phyloP scores from a whole-genome alignment of 2,113 vertebrate species.

The Sylvia atricapilla region DNA sequence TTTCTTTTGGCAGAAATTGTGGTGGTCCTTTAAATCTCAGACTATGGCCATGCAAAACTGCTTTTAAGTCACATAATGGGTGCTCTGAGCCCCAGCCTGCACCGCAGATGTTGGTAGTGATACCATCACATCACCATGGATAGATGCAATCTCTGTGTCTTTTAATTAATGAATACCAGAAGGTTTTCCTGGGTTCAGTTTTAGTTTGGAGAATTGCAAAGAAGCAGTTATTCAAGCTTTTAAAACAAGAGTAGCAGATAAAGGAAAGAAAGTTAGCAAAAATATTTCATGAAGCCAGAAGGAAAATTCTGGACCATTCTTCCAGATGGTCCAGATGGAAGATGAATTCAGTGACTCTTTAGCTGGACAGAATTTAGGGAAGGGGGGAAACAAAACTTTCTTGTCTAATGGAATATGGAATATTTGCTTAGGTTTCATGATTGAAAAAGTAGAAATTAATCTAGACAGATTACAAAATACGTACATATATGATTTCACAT shows the following conservation, averaged over 20 bases:
- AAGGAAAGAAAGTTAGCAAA: background rate
- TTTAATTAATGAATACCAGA: background rate
- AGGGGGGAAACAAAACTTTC: fast-evolving
- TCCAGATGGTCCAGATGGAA: too few species aligned
- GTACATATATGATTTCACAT: background rate
- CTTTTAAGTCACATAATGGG: background rate
- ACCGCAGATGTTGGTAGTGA: background rate
- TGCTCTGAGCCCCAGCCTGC: background rate
- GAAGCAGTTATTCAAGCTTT: background rate
- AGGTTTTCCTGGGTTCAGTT: background rate
- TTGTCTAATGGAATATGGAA: background rate
- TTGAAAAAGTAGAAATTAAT: background rate
- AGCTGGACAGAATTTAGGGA: background rate
- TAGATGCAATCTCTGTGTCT: background rate
- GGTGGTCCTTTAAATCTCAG: background rate
- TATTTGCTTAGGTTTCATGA: background rate
- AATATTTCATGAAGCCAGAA: background rate
- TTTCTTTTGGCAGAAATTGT: background rate
- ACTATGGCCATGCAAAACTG: fast-evolving
- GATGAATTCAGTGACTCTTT: background rate
- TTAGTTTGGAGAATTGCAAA: background rate
- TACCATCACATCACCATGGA: background rate
- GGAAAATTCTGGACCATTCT: background rate
- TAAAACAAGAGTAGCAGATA: background rate
- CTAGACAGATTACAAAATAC: background rate